phyloP scores from a whole-genome alignment of 2,113 vertebrate species.

The Carlito syrichta region DNA sequence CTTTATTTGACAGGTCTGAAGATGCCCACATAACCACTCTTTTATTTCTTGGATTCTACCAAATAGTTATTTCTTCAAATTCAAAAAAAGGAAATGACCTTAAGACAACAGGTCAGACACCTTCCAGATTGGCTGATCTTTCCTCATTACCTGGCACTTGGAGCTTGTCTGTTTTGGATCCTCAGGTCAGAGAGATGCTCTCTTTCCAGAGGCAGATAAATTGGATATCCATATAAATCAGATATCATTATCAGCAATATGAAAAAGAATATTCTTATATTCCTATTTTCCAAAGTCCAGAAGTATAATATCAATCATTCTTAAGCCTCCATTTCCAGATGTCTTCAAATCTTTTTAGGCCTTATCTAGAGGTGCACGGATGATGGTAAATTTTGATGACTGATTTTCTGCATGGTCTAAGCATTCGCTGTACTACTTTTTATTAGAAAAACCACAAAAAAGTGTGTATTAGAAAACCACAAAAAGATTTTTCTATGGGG shows the following conservation, averaged over 20 bases:
- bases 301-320: not conserved
- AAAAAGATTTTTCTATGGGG: not conserved
- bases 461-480: not conserved
- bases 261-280: not conserved
- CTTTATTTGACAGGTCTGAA: not conserved
- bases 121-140: not conserved
- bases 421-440: not conserved
- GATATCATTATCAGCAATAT: not conserved
- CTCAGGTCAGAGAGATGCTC: not conserved
- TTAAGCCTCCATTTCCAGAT: not conserved
- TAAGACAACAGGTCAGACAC: not conserved
- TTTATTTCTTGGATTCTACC: not conserved
- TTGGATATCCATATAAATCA: slow-evolving; percentile 6
- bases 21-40: not conserved
- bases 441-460: not conserved
- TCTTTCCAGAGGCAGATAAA: slow-evolving; percentile 17
- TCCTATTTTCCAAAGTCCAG: not conserved
- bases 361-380: not conserved
- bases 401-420: not conserved
- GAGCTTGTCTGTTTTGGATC: not conserved
- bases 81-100: not conserved
- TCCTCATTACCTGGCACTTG: not conserved
- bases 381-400: not conserved
- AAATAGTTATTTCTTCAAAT: not conserved
- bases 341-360: not conserved